Base-by-base conservation (phyloP, 2,888 invertebrate genomes). In the Halictus quadricinctus region DNA sequence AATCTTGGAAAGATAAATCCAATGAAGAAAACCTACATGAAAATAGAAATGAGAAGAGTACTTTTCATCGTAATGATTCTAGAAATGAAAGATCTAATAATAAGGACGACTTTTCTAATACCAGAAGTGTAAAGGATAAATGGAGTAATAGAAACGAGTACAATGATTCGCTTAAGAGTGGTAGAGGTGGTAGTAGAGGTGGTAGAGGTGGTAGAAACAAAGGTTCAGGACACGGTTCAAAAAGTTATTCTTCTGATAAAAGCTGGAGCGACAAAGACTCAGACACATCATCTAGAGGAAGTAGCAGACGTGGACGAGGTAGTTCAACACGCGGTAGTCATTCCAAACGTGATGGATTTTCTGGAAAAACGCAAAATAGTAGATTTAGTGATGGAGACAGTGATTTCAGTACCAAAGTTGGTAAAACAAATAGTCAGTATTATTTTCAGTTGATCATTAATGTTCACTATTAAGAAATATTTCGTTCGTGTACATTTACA, bases 201-300 rank as follows among this genome's bases (percentile, higher is more conserved):
- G 80, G 79, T 60, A 75, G 74, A 80, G 79, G 81, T 70, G 72
- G 73, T 41, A 88, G 76, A 77, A 79, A 72, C 48, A 85, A 43
- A 86, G 75, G 72, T 8, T 70, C 66, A 18, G 75, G 69, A 5
- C 86, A 86, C 48, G 90, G 85, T 72, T 66, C 83, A 12, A 91
- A 89, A 79, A 91, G 90, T 69, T 82, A 90, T 54, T 88, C 85
- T 66, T 82, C 81, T 7, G 93, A 93, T 1, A 93, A 91, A 88
- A 80, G 83, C 36, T 88, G 85, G 81, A 94, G 91, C 25, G 93
- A 94, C 60, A 93, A 91, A 76, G 93, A 93, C 73, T 93, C 93
- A 0, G 92, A 93, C 81, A 90, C 90, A 18, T 93, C 92, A 0
- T 91, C 90, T 6, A 90, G 83, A 81, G 82, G 90, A 46, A 91